Evolutionary conservation across 1,140 invertebrate species (phyloP), one percentile per base, ranked within the genome.

Genomic region (Conus betulinus): DNA sequence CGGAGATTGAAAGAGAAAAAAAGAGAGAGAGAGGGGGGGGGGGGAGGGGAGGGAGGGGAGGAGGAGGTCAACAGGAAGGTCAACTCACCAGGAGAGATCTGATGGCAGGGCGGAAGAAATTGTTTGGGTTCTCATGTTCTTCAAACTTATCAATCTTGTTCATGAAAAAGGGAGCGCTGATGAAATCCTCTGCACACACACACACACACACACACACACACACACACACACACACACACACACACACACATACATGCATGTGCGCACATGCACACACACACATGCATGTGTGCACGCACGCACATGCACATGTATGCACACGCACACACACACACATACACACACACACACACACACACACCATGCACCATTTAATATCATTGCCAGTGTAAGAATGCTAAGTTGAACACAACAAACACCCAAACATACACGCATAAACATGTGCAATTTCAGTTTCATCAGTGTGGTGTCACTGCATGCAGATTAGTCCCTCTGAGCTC

Each of bases 21-120:
- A 71, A 71, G 67, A 71, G 6, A 71, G 23, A 20, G 67, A 71
- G 67, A 71, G 6, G 2, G 67, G 10, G 20, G 67, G 8, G 67
- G 67, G 67, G 8, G 57, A 60, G 8, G 0, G 57, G 4, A 5
- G 8, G 15, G 57, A 60, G 15, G 15, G 57, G 57, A 60, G 57
- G 57, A 5, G 57, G 57, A 60, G 15, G 57, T 20, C 15, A 71
- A 71, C 6, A n/a, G 0, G 20, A 23, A 23, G 83, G 23, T 71
- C 13, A 23, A 91, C 93, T 91, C 90, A 95, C 95, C 92, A 95
- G 85, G 25, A 94, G 92, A 57, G 93, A 93, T 85, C 95, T 87
- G 0, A 95, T 67, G 25, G 95, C 85, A 39, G 94, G 93, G 25
- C 94, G 89, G 89, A 95, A 95, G 89, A 95, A 95, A 27, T 90